phyloP scores from a whole-genome alignment of 1,140 invertebrate species.

The Trichonephila clavata region DNA sequence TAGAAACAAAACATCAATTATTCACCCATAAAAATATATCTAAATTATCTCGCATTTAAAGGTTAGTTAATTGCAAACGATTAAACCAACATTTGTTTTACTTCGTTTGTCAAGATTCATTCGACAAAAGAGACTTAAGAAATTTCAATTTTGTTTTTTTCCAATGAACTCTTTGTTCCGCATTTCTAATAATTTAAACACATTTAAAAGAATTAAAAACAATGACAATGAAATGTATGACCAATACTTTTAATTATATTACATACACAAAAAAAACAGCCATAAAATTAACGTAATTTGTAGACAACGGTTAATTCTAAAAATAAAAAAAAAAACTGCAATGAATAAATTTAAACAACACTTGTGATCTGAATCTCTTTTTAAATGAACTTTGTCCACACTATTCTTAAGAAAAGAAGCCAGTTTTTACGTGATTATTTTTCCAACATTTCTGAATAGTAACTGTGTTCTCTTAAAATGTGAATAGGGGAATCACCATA shows the following conservation, averaged over 20 bases:
- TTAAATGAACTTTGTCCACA: neutral
- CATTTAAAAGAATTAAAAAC: neutral
- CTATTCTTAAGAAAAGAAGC: conserved; percentile 31
- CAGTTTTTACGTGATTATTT: conserved; percentile 65
- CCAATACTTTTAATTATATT: conserved; percentile 18
- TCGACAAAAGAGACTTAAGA: no score
- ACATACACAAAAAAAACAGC: neutral
- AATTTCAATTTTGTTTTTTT: no score
- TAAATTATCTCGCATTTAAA: no score
- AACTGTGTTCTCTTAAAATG: conserved; percentile 21
- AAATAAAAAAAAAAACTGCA: neutral
- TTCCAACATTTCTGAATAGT: conserved; percentile 19
- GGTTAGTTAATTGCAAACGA: no score
- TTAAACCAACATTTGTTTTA: no score
- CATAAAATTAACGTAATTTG: conserved; percentile 40
- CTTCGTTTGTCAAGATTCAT: no score
- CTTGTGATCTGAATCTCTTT: conserved; percentile 30
- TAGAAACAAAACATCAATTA: no score
- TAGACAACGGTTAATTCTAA: conserved; percentile 25
- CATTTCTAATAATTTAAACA: neutral
- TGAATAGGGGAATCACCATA: neutral
- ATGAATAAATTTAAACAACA: neutral
- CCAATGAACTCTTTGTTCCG: neutral
- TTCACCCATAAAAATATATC: no score
- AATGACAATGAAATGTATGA: conserved; percentile 22